Evolutionary conservation across 2,797 vertebrate genomes (phyloP), one percentile per base, ranked within the genome.

Genomic region (Microcaecilia unicolor): DNA sequence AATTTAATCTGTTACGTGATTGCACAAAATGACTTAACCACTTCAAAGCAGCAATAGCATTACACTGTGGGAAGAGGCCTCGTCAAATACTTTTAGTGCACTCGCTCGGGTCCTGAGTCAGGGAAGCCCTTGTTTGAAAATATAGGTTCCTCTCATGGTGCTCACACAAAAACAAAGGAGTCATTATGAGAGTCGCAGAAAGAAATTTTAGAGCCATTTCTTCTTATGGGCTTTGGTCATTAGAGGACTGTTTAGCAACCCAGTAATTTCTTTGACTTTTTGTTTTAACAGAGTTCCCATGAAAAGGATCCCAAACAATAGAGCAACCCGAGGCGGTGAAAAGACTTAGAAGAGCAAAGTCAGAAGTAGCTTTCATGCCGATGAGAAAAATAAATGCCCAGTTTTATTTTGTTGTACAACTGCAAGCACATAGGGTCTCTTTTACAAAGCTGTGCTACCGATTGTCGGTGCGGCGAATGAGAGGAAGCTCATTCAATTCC

Each of bases 101-200:
- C 32, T 70, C 79, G 80, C 76, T 77, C 77, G 88, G 79, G 77
- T 74, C 43, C 69, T 58, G 60, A 72, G 74, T 67, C 64, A 45
- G 49, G 70, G 65, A 72, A 52, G 37, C 52, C 67, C 63, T 57
- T 64, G 48, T 41, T 65, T 53, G 60, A 73, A 59, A 61, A 70
- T 67, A 73, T 63, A 51, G 65, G 69, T 74, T 83, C 72, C 61
- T 58, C 45, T 73, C 64, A 66, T 49, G 74, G 69, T 78, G 80
- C 65, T 63, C 41, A 74, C 63, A 58, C 62, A 55, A 65, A 77
- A 81, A 88, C 83, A 89, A 80, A 67, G 58, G 55, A 26, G 14
- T 55, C 57, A 72, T 84, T 87, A 72, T 83, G 45, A 29, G 31
- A 50, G 35, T 57, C 42, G 22, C 41, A 28, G 37, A 47, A 38